Percentiles rank a stretch among this genome's conserved stretches.
phyloP scores from a whole-genome alignment of 2,797 vertebrate genomes.

The Ciconia nigra region DNA sequence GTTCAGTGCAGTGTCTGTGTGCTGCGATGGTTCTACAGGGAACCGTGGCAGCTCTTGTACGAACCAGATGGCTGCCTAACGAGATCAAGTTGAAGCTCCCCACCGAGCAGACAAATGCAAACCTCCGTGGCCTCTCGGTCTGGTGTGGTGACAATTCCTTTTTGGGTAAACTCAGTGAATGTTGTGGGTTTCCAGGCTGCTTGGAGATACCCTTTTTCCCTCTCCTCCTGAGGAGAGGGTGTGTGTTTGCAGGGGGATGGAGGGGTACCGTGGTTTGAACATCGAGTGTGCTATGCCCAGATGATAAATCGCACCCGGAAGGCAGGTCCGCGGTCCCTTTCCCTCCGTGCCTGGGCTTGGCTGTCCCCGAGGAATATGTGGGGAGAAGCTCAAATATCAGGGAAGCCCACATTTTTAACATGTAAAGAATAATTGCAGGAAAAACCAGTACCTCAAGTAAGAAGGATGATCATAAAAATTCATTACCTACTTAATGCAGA shows the following conservation, averaged over 20 bases:
- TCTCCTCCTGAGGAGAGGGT: background rate
- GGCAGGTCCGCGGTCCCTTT: background rate
- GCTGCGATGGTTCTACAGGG: background rate
- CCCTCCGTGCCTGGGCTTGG: rapidly evolving
- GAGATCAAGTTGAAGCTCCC: background rate
- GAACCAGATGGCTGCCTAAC: background rate
- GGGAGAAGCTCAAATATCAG: background rate
- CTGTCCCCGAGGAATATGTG: background rate
- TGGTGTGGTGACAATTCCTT: background rate
- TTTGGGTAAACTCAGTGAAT: background rate
- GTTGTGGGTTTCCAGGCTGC: background rate
- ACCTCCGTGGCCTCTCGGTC: background rate
- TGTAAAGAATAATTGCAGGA: background rate
- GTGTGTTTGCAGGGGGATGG: background rate
- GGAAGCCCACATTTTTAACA: background rate
- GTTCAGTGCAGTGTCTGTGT: background rate
- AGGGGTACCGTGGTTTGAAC: background rate
- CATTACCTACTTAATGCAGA: background rate
- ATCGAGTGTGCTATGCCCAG: rapidly evolving
- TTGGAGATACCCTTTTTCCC: background rate
- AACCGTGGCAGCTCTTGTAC: background rate
- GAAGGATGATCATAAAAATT: background rate
- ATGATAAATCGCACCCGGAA: background rate
- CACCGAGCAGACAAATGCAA: background rate
- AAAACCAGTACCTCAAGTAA: background rate